These are phyloP conservation scores for Pseudococcus longispinus DNA, from an alignment of 2,888 invertebrate species.

Conservation along the genomic window DNA sequence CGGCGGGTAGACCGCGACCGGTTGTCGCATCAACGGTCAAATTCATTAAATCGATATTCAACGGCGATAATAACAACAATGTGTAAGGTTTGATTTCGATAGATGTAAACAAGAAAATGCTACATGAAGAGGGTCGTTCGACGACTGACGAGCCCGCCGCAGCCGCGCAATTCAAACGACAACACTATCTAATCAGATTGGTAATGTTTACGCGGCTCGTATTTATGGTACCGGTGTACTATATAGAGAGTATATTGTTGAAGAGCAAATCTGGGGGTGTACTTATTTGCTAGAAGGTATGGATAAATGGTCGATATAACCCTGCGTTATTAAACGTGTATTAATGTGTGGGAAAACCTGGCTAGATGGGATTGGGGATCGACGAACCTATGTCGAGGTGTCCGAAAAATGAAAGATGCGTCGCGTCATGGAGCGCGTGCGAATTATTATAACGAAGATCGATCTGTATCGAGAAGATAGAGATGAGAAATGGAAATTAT, in stretches of 20 bases:
- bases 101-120: constrained; percentile 44
- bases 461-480: background rate
- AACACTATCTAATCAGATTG: constrained; percentile 2
- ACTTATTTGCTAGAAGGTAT: background rate
- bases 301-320: background rate
- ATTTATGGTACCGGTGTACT: background rate
- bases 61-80: constrained; percentile 46
- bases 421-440: background rate
- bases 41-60: constrained; percentile 54
- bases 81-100: constrained; percentile 39
- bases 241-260: background rate
- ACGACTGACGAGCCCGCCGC: background rate
- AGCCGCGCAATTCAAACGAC: background rate
- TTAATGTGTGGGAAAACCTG: background rate
- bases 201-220: background rate
- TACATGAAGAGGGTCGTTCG: background rate
- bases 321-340: background rate
- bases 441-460: background rate
- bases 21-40: constrained; percentile 36
- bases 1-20: background rate
- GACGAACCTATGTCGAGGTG: background rate
- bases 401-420: background rate
- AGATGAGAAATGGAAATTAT: no score
- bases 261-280: background rate
- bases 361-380: background rate